Base-by-base conservation (phyloP, 2,888 invertebrate species). In the Acanthacorydalis orientalis region DNA sequence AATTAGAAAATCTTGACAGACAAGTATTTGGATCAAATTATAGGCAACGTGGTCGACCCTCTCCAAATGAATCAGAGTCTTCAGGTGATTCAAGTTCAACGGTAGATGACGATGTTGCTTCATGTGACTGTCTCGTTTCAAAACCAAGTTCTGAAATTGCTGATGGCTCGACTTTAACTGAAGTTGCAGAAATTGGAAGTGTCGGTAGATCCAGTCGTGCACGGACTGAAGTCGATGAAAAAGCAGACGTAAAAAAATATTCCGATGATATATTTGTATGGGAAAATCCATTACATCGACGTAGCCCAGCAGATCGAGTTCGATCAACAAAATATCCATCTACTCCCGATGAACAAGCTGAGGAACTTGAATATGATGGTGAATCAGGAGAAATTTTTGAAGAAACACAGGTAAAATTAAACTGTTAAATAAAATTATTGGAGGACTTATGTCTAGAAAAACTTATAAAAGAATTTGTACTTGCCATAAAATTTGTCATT, bases 1-100 rank as follows among this genome's bases (percentile, higher is more conserved):
- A 89, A 62, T 63, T 88, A 52, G 88, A 89, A 59, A 87, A 84
- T 60, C 68, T 89, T 55, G 87, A 89, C 64, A 73, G 87, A 8
- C 87, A 85, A 64, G 83, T 88, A 4, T 87, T 87, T 59, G 87
- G 86, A 0, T 68, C 70, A 49, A 61, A 62, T 51, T 64, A 58
- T 50, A 58, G 52, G 39, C 35, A 53, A 51, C 48, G 52, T 43
- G 16, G 52, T 54, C 44, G 51, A 42, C 55, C 55, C 9, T 43
- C 47, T 9, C 53, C 56, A 43, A 15, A 34, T 16, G 57, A 57
- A 40, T 40, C 40, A 23, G 38, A 35, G 12, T 15, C 42, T 15
- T 52, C 54, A 44, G 50, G 51, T 7, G 46, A 49, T 40, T 50
- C 49, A 14, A 48, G 51, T 38, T 43, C 45, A 35, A 47, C 44